These are phyloP conservation scores for Peromyscus melanophrys DNA, from an alignment of 2,797 vertebrate genomes.

Conservation along the genomic window DNA sequence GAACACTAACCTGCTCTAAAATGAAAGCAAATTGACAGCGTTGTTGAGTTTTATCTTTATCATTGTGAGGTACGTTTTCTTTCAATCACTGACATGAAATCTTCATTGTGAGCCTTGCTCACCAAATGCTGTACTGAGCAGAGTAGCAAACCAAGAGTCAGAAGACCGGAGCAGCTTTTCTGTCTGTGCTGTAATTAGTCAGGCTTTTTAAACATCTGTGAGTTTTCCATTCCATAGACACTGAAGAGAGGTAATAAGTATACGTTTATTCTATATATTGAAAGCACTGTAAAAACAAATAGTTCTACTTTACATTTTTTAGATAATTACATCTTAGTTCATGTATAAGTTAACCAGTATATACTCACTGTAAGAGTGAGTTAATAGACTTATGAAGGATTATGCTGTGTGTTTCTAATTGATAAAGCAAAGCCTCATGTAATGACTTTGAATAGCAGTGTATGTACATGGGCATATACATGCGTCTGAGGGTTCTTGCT, in stretches of 20 bases:
- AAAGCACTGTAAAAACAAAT: slow-evolving; percentile 19
- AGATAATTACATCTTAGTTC: neutral
- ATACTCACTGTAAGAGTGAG: slow-evolving; percentile 1
- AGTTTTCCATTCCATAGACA: neutral
- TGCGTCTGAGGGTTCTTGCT: neutral
- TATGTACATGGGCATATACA: neutral
- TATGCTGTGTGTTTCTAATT: neutral
- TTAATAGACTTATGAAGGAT: neutral
- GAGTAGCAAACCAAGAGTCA: neutral
- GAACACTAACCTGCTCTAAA: neutral
- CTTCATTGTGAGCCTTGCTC: slow-evolving; percentile 16
- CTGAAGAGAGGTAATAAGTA: neutral
- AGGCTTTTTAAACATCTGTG: neutral
- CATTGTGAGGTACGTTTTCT: neutral
- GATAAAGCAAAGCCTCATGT: slow-evolving; percentile 16
- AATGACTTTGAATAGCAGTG: neutral
- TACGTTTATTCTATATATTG: neutral
- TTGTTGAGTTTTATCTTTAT: slow-evolving; percentile 39
- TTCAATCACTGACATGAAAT: neutral
- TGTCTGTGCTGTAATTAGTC: neutral
- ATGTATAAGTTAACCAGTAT: slow-evolving; percentile 26
- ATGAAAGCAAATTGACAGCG: neutral
- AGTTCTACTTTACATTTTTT: slow-evolving; percentile 36
- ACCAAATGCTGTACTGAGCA: neutral
- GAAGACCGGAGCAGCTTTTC: neutral